These are phyloP conservation scores for Irena cyanogastra DNA, from an alignment of 2,113 vertebrate species.

Conservation along the genomic window DNA sequence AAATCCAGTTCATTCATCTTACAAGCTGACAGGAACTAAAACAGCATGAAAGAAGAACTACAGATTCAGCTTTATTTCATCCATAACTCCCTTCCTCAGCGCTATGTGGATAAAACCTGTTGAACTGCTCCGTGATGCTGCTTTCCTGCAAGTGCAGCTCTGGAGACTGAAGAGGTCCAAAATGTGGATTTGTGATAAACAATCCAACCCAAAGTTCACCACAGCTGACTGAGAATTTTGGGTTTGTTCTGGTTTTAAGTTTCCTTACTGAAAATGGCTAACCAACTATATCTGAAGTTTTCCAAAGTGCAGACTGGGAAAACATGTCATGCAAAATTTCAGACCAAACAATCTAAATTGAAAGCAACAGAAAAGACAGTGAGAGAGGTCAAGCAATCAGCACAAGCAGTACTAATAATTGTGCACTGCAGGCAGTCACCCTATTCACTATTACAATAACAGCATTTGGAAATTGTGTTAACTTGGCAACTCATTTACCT, in stretches of 20 bases:
- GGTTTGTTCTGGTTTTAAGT: background rate
- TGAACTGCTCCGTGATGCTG: background rate
- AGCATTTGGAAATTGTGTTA: background rate
- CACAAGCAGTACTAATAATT: background rate
- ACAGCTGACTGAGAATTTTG: background rate
- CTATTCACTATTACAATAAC: background rate
- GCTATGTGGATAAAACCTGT: background rate
- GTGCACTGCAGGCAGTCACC: background rate
- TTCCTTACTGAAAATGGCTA: background rate
- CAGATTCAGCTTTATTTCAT: background rate
- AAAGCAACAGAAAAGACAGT: background rate
- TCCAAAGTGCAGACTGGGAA: background rate
- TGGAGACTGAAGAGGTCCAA: background rate
- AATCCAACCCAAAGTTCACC: background rate
- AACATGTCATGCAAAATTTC: background rate
- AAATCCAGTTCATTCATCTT: background rate
- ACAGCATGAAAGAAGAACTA: background rate
- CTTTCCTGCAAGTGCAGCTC: background rate
- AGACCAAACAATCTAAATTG: background rate
- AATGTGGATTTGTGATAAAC: background rate
- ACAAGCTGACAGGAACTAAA: background rate
- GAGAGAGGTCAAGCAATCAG: background rate
- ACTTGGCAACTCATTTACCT: conserved; percentile 60
- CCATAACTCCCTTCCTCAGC: background rate
- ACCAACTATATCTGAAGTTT: background rate